A percentile compares a stretch with the other conserved stretches of the same genome.
Conservation (phyloP, 2,113 vertebrate species). For the Anser brachyrhynchus region DNA sequence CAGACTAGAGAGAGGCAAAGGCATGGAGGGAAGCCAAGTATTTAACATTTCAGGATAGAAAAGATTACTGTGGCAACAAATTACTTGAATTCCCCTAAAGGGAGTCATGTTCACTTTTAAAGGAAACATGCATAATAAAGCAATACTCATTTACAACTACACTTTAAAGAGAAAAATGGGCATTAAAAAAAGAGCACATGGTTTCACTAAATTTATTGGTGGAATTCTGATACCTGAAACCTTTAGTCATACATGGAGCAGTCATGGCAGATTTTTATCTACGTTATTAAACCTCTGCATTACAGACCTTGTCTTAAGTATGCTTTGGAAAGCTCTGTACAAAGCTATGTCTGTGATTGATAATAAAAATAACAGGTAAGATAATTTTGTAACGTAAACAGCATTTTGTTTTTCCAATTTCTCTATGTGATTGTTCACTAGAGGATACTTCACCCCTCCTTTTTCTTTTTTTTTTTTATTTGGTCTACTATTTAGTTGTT, state of each 20-base stretch:
- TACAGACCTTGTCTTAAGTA: not conserved
- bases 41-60: conserved; percentile 75
- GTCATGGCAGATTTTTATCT: not conserved
- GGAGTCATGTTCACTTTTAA: conserved; percentile 78
- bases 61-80: conserved; percentile 76
- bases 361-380: conserved; percentile 34
- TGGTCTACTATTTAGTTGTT: not conserved
- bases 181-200: conserved; percentile 49
- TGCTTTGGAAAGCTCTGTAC: conserved; percentile 49
- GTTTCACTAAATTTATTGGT: conserved; percentile 44
- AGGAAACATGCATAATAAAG: conserved; percentile 77
- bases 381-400: conserved; percentile 31
- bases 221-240: conserved; percentile 22
- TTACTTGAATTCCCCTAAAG: conserved; percentile 78
- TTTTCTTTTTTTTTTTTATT: not conserved
- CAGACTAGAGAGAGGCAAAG: conserved; percentile 60
- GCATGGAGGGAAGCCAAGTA: conserved; percentile 75
- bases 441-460: not conserved
- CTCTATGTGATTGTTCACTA: not conserved
- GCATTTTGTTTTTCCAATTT: conserved; percentile 48
- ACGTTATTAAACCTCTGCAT: conserved; percentile 23
- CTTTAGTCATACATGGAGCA: not conserved
- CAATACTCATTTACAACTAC: conserved; percentile 73
- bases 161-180: conserved; percentile 72
- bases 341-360: not conserved